Percentiles rank a stretch among this genome's conserved stretches.
Evolutionary conservation across 2,797 vertebrate genomes (phyloP).

Genomic region (Micromesistius poutassou): DNA sequence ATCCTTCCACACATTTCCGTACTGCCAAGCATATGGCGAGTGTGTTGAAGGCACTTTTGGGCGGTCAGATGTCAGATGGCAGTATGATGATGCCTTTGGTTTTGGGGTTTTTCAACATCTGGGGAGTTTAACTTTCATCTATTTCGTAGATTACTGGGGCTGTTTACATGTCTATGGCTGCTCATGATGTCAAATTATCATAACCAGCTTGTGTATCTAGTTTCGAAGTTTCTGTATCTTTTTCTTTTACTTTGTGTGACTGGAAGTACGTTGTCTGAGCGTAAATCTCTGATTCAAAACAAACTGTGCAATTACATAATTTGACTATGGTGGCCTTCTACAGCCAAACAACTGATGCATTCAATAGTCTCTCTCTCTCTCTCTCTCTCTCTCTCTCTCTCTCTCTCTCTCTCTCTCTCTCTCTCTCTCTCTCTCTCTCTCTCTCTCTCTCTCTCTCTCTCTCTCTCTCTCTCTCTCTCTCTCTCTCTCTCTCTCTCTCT

Average conservation of each 20-base stretch:
- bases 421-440: no score
- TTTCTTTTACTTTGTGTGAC: background rate
- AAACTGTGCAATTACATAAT: constrained; percentile 1
- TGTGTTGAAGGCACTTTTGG: background rate
- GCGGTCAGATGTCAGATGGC: background rate
- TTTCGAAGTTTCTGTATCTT: background rate
- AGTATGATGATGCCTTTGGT: background rate
- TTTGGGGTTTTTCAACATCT: background rate
- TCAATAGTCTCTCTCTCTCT: background rate
- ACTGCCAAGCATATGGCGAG: constrained; percentile 18
- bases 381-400: constrained; percentile 6
- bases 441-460: no score
- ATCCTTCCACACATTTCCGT: constrained; percentile 3
- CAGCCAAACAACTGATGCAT: background rate
- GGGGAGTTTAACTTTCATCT: background rate
- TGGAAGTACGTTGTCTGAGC: background rate
- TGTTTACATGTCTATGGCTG: background rate
- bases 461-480: no score
- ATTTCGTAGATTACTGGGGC: background rate
- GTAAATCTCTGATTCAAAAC: background rate
- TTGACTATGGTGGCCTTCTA: background rate
- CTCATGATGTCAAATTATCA: background rate
- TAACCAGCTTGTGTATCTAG: background rate
- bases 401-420: background rate
- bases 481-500: background rate